Conservation (phyloP, 2,113 vertebrate genomes). For the Anser brachyrhynchus region DNA sequence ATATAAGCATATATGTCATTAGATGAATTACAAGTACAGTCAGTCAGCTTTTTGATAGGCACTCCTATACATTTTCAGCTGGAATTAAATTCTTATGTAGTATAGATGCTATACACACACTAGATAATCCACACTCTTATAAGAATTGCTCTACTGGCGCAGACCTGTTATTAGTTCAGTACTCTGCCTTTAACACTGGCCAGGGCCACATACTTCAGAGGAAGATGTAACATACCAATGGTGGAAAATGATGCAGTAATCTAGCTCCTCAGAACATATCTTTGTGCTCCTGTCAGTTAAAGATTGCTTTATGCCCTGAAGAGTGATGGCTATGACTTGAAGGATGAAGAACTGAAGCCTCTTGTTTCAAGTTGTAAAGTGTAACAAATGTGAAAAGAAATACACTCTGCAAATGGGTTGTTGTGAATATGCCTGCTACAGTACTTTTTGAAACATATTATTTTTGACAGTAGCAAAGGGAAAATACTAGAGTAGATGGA, state of each 20-base stretch:
- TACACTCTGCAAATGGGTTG: not conserved
- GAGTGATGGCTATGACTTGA: not conserved
- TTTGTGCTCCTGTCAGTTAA: conserved; percentile 10
- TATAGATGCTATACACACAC: not conserved
- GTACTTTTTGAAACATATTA: not conserved
- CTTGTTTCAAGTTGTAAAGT: not conserved
- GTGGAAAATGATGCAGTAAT: not conserved
- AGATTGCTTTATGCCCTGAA: not conserved
- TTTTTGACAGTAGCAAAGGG: not conserved
- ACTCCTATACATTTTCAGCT: not conserved
- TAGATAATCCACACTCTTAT: not conserved
- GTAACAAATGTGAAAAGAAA: conserved; percentile 5
- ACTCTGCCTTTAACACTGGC: not conserved
- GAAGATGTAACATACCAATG: not conserved
- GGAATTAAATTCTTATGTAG: not conserved
- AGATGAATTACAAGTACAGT: not conserved
- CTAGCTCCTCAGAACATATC: not conserved
- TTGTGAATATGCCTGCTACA: not conserved
- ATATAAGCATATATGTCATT: not conserved
- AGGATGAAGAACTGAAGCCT: not conserved
- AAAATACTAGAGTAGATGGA: not conserved
- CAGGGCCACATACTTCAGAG: not conserved
- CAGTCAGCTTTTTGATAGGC: not conserved
- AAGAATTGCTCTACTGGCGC: not conserved
- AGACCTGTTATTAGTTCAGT: not conserved